Base-by-base conservation (phyloP, 1,140 invertebrate genomes). In the Drosophila trapezifrons region DNA sequence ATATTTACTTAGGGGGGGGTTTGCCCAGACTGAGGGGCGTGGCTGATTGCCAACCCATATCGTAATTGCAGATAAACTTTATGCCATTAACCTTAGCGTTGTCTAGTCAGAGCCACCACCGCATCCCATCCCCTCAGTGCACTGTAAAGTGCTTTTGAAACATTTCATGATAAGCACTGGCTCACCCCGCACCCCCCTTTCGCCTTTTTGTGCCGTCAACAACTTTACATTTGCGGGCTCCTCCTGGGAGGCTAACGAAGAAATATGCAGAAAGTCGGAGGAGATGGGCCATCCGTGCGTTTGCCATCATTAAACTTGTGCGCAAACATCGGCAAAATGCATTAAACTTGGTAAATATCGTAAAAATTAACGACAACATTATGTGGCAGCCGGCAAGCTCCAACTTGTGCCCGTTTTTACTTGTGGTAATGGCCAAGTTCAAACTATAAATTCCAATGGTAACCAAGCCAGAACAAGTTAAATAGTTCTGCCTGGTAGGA, bases 21-120 rank as follows among this genome's bases (percentile, higher is more conserved):
- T 22, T 6, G 17, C 25, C 18, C 29, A 46, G 64, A 32, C 12
- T 20, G 29, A 32, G 32, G 32, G 49, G 54, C 49, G 38, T 62
- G 52, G 43, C 63, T 82, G 79, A 73, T 83, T 85, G 82, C 82
- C 78, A 80, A 51, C 45, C 75, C 67, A 89, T 89, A 89, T 87
- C 84, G 84, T 89, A 83, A 87, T 87, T 87, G 84, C 84, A 89
- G 84, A 84, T 87, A 87, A 87, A 87, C 73, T 89, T 87, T 87
- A 69, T 89, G 84, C 84, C 84, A 87, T 87, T 87, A 87, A 87
- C 80, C 84, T 89, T 80, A 87, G 80, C 66, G 69, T 56, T 82
- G 83, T 86, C 83, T 84, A 80, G 62, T 65, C 74, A 38, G 42
- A 47, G 43, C 13, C 51, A 7, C 67, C 67, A 27, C 38, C 29